Conservation (phyloP, 1,140 invertebrate genomes). For the Drosophila triauraria region DNA sequence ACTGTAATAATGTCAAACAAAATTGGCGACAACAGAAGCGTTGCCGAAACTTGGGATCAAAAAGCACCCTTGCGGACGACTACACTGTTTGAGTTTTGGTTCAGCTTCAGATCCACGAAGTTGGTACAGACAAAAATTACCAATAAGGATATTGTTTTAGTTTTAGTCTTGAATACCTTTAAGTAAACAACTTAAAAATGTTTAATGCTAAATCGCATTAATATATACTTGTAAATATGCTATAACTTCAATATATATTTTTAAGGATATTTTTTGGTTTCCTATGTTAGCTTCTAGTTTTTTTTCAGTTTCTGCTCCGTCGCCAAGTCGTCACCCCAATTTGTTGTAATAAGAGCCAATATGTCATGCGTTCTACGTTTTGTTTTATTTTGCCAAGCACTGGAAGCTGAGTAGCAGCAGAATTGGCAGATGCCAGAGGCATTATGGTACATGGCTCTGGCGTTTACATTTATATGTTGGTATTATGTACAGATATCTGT, state of each 20-base stretch:
- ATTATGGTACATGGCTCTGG: slow-evolving; percentile 1
- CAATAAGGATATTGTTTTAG: background rate
- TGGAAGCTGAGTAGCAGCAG: slow-evolving; percentile 3
- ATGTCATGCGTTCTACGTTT: slow-evolving; percentile 73
- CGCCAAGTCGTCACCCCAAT: slow-evolving; percentile 75
- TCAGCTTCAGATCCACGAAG: slow-evolving; percentile 37
- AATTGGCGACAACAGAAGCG: slow-evolving; percentile 56
- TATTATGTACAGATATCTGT: slow-evolving; percentile 45
- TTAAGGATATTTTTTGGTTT: no score
- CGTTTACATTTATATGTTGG: slow-evolving; percentile 6
- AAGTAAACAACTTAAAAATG: no score
- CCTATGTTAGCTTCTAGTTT: background rate
- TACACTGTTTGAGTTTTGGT: slow-evolving; percentile 64
- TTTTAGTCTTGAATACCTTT: background rate
- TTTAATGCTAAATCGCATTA: background rate
- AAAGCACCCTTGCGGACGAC: background rate
- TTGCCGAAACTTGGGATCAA: slow-evolving; percentile 24
- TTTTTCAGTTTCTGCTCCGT: slow-evolving; percentile 24
- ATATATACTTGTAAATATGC: no score
- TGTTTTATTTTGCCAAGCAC: slow-evolving; percentile 62
- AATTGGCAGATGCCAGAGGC: slow-evolving; percentile 24
- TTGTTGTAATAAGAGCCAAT: slow-evolving; percentile 83
- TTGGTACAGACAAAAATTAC: background rate
- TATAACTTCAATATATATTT: no score
- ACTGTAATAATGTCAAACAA: slow-evolving; percentile 67